These are phyloP conservation scores for Carettochelys insculpta DNA, from an alignment of 2,113 vertebrate species.

Conservation along the genomic window DNA sequence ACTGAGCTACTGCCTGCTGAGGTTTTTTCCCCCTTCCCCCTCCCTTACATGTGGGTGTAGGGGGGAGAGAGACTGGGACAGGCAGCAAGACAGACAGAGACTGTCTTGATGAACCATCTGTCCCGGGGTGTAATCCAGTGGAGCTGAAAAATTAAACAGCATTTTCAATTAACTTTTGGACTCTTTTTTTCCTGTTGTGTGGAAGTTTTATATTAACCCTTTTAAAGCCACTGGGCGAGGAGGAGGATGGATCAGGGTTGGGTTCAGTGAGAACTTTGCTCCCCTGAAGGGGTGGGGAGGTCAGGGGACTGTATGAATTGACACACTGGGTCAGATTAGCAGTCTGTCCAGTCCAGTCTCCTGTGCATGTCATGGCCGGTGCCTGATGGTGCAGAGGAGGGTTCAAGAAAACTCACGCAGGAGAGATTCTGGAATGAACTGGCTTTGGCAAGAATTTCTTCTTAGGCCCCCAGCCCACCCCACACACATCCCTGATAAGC, in stretches of 20 bases:
- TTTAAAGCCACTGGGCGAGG: conserved; percentile 64
- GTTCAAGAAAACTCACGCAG: not conserved
- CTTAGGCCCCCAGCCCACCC: too few species aligned
- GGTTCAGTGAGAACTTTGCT: not conserved
- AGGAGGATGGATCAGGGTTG: not conserved
- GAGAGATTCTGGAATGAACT: conserved; percentile 11
- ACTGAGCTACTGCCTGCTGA: conserved; percentile 86
- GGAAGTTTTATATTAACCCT: conserved; percentile 81
- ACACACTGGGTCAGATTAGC: not conserved
- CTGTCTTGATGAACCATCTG: conserved; percentile 94
- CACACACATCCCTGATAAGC: not conserved
- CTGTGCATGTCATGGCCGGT: not conserved
- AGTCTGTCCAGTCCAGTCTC: not conserved
- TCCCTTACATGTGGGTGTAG: conserved; percentile 52
- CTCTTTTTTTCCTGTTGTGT: conserved; percentile 52
- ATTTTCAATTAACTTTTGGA: conserved; percentile 86
- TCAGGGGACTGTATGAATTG: not conserved
- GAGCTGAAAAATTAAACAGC: conserved; percentile 86
- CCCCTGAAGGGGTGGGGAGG: not conserved
- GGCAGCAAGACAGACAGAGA: conserved; percentile 81
- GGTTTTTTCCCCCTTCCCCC: conserved; percentile 72
- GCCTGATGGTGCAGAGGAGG: not conserved
- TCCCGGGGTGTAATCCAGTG: conserved; percentile 87
- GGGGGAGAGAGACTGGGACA: conserved; percentile 79
- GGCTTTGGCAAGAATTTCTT: not conserved